Conservation (phyloP, 2,113 vertebrate genomes). For the Myodes glareolus region DNA sequence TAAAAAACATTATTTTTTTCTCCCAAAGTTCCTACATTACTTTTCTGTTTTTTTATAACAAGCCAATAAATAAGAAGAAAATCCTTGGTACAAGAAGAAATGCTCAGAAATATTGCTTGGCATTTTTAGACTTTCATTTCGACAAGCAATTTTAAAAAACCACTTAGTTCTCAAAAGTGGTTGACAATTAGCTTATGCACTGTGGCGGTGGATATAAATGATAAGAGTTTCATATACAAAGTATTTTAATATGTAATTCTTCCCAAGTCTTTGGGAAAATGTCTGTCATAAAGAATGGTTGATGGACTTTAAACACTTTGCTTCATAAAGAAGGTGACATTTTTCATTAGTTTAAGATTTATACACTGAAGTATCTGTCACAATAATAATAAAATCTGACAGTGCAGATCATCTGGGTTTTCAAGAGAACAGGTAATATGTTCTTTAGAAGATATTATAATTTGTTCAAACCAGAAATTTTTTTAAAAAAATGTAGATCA, state of each 20-base stretch:
- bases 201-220: conserved; percentile 72
- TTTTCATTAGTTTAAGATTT: conserved; percentile 89
- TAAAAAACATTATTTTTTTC: neutral
- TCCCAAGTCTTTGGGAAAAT: conserved; percentile 80
- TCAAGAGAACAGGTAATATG: conserved; percentile 79
- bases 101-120: conserved; percentile 30
- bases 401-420: conserved; percentile 85
- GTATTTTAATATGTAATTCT: conserved; percentile 82
- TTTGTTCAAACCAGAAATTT: conserved; percentile 85
- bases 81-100: conserved; percentile 18
- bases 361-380: conserved; percentile 85
- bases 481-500: conserved; percentile 81
- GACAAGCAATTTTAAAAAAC: conserved; percentile 56
- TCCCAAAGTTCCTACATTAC: neutral
- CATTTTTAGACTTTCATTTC: conserved; percentile 51
- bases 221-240: conserved; percentile 68
- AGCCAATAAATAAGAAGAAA: conserved; percentile 58
- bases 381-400: conserved; percentile 89
- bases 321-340: conserved; percentile 85
- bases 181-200: conserved; percentile 81
- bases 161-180: conserved; percentile 63
- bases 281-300: conserved; percentile 84
- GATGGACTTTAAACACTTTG: conserved; percentile 85
- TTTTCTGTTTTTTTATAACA: conserved; percentile 51
- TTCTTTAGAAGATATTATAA: conserved; percentile 85